Base-by-base conservation (phyloP, 2,797 vertebrate genomes). In the Podarcis siculus region DNA sequence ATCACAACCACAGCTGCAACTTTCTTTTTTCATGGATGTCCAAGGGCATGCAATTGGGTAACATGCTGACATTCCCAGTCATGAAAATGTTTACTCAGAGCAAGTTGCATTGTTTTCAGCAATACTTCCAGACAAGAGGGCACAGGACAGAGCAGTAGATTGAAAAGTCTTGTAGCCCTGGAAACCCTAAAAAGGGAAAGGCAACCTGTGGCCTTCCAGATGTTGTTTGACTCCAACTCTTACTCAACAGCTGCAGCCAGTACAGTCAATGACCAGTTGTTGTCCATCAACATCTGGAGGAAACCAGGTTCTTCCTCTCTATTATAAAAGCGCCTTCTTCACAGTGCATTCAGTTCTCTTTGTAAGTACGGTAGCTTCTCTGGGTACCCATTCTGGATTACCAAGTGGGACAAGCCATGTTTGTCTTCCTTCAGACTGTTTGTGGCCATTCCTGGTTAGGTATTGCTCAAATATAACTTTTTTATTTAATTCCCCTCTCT, bases 361-460 rank as follows among this genome's bases (percentile, higher is more conserved):
- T 8, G 19, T 12, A 61, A 73, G 35, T n/a, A n/a, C n/a, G n/a
- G n/a, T 42, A 58, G 85, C 1, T 79, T 82, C 72, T 67, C 39
- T 10, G 75, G 30, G 27, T 39, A 75, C 78, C 80, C 86, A 64
- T 37, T n/a, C 23, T 64, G 15, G 58, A 78, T 30, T 64, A 37
- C 79, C n/a, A 84, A 64, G 72, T 79, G 61, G 49, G 73, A 42
- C 30, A 86, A 86, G 87, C 25, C 88, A 91, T 23, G 67, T 88
- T 79, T 80, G 67, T n/a, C 49, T 76, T 89, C 91, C 78, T 87
- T 94, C 0, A 71, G 42, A 85, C 55, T 69, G 42, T 27, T 42
- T 83, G 77, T 85, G 69, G 42, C 39, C 80, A 76, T 58, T 91
- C 90, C 91, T 86, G 66, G 66, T 86, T 58, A 86, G 83, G 78